Conservation (phyloP, 2,113 vertebrate genomes). For the Seriola dumerili region DNA sequence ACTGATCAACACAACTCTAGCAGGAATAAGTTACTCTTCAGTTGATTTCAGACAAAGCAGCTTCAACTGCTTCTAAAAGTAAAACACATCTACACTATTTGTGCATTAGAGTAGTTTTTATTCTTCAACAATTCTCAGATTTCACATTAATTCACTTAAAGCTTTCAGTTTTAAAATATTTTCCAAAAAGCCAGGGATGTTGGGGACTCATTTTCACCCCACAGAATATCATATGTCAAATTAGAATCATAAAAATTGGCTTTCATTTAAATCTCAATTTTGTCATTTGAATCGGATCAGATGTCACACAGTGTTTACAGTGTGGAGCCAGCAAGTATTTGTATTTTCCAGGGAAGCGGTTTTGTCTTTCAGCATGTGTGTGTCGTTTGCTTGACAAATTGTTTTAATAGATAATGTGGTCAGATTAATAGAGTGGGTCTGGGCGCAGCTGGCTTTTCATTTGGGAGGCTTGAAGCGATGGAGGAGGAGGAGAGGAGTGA, state of each 20-base stretch:
- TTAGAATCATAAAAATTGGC: not conserved
- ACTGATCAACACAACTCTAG: no score
- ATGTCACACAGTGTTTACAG: not conserved
- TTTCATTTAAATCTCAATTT: not conserved
- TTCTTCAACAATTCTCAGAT: not conserved
- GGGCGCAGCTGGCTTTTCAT: conserved; percentile 65
- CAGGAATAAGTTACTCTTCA: no score
- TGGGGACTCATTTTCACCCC: not conserved
- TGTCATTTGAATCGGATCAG: not conserved
- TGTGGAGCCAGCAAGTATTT: not conserved
- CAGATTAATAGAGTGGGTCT: conserved; percentile 40
- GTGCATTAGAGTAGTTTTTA: not conserved
- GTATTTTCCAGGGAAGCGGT: not conserved
- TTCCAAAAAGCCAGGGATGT: not conserved
- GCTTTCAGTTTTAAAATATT: not conserved
- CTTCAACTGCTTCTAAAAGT: no score
- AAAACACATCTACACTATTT: not conserved
- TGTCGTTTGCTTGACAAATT: conserved; percentile 24
- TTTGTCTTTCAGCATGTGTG: not conserved
- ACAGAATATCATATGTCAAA: not conserved
- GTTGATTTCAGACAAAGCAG: no score
- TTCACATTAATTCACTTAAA: no score
- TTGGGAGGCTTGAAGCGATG: conserved; percentile 14
- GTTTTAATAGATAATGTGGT: conserved; percentile 43
- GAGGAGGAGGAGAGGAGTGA: conserved; percentile 7